A percentile compares a stretch with the other conserved stretches of the same genome.
phyloP scores from a whole-genome alignment of 92 coral and sea anemone species.

The Zoanthus solanderi region DNA sequence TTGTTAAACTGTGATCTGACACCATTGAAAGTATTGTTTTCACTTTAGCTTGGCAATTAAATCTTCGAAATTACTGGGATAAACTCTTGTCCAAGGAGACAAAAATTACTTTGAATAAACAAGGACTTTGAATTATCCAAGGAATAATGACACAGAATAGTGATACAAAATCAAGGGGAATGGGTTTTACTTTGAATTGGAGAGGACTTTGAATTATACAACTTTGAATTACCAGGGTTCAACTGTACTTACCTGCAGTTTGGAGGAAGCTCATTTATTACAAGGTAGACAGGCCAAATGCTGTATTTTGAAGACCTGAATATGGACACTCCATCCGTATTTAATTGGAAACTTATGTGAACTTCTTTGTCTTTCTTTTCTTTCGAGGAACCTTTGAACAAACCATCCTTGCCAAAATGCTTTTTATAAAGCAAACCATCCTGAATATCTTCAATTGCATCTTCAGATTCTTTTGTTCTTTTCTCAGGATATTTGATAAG shows the following conservation, averaged over 20 bases:
- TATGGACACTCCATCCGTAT: slow-evolving; percentile 74
- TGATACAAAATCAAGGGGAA: neutral
- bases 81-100: too few species aligned
- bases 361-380: slow-evolving; percentile 56
- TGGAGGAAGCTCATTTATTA: slow-evolving; percentile 68
- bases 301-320: slow-evolving; percentile 72
- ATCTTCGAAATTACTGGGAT: too few species aligned
- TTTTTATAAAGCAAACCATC: slow-evolving; percentile 69
- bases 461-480: slow-evolving; percentile 55
- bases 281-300: slow-evolving; percentile 76
- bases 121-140: too few species aligned
- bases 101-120: too few species aligned
- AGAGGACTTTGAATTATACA: neutral
- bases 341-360: slow-evolving; percentile 67
- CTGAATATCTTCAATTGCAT: slow-evolving; percentile 71
- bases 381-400: slow-evolving; percentile 62
- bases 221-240: neutral
- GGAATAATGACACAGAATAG: too few species aligned
- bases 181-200: too few species aligned
- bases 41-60: too few species aligned
- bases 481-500: slow-evolving; percentile 61
- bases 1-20: too few species aligned
- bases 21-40: too few species aligned
- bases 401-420: slow-evolving; percentile 69
- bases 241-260: slow-evolving; percentile 56